Evolutionary conservation across 2,113 vertebrate genomes (phyloP), one percentile per base, ranked within the genome.

Genomic region (Ranitomeya imitator): DNA sequence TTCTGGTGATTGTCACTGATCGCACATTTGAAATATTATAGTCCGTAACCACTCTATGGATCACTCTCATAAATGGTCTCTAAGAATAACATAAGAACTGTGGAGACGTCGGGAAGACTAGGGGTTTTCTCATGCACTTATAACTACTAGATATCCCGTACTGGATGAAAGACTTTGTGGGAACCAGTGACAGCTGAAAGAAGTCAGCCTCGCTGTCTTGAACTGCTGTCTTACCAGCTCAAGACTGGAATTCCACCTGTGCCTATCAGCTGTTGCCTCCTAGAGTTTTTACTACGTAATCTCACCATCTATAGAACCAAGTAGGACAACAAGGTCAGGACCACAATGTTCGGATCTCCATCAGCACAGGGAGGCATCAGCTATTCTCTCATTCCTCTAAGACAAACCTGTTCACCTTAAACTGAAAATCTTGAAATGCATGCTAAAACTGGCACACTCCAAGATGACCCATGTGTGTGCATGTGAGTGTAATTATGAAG

Each of bases 401-500:
- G 7, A 14, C 5, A 52, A 16, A 69, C 21, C n/a, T 83, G 37
- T 67, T 67, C 45, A 69, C 61, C 11, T 65, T n/a, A 26, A 59
- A 18, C 10, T 51, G 16, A 37, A 52, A 67, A 67, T 45, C 45
- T 7, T n/a, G 12, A 23, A 83, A n/a, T 83, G 45, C 21, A 13
- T 69, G 51, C 82, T 84, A 71, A 84, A 69, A 52, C 19, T 14
- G 45, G 45, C 61, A 23, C n/a, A 45, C 31, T 21, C 59, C 37
- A 9, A 45, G 15, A 18, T 61, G 26, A 57, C 84, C 57, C 54
- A 3, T 12, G 65, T 54, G 59, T 57, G 26, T 14, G 57, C 73
- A 54, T 77, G 60, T 26, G 55, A 98, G 98, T 98, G 96, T 99
- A 99, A 99, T 99, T 98, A 99, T 99, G 97, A 99, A 98, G 98